Evolutionary conservation across 2,113 vertebrate genomes (phyloP), one percentile per base, ranked within the genome.

Genomic region (Pseudorasbora parva): DNA sequence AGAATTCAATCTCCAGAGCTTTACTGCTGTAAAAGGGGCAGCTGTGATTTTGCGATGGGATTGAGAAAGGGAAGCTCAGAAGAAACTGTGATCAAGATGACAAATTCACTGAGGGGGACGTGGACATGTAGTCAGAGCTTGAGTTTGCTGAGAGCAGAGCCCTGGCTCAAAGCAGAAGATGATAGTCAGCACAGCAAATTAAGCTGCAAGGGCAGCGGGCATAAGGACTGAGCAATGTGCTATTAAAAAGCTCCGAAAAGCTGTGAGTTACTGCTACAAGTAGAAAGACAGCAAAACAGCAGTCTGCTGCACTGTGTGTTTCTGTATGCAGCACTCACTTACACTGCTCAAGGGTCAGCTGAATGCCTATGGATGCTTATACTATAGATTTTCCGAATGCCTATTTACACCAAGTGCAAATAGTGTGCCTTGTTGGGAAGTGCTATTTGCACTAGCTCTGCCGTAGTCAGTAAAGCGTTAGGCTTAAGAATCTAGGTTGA

Each of bases 1-100:
- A 54, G 49, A 75, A 75, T 75, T 54, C 27, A 75, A 56, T 75
- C 49, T 71, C 37, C 25, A 33, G 49, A 75, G 73, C 49, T 75
- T 75, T 75, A 21, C 25, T 56, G 47, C 68, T 45, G 10, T 23
- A 45, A 23, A 11, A 23, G 41, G 45, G 41, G 68, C 6, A 30
- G 68, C 68, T 72, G 41, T 72, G 68, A 72, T 47, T 72, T 47
- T 72, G 68, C 0, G 10, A 47, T 23, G 41, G 6, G 41, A 72
- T 72, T 47, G 68, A 72, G 11, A 45, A n/a, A 37, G 11, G 68
- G 41, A 45, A 72, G 68, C 68, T 45, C 68, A 45, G 68, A 72
- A n/a, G 68, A 41, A 45, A 72, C 21, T 45, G 68, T 47, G 68
- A 72, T 72, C 68, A 23, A 47, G n/a, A 72, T 45, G 68, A 43